These are phyloP conservation scores for Noctilio leporinus DNA, from an alignment of 2,113 vertebrate species.

Conservation along the genomic window DNA sequence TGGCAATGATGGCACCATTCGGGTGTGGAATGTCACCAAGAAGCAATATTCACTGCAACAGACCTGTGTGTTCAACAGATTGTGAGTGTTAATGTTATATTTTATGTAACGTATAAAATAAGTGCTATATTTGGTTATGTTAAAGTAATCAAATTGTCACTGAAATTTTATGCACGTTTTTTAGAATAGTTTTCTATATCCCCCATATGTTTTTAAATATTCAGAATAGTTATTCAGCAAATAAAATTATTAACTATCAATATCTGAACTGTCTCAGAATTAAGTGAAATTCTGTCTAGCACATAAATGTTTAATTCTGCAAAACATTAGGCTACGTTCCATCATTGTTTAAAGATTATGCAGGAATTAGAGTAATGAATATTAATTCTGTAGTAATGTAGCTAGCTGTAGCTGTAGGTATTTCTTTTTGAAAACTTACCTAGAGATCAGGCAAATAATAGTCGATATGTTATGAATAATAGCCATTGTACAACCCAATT, in stretches of 20 bases:
- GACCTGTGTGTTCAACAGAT: conserved; percentile 94
- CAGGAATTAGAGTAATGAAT: conserved; percentile 19
- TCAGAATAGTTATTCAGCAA: neutral
- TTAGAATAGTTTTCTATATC: conserved; percentile 1
- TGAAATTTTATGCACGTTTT: neutral
- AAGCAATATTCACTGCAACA: conserved; percentile 95
- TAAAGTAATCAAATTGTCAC: neutral
- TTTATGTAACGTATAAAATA: neutral
- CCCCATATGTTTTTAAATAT: neutral
- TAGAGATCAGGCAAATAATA: neutral
- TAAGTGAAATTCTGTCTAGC: neutral
- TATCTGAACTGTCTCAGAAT: neutral
- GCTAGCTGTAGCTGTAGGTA: neutral
- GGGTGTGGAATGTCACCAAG: conserved; percentile 96
- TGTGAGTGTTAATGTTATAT: conserved; percentile 78
- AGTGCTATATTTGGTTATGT: neutral
- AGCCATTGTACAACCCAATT: neutral
- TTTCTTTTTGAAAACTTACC: neutral
- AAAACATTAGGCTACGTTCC: neutral
- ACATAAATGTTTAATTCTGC: conserved; percentile 10
- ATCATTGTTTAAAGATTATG: neutral
- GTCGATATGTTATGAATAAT: neutral
- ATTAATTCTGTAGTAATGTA: neutral
- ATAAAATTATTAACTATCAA: neutral
- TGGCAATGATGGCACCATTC: conserved; percentile 92